Evolutionary conservation across 2,113 vertebrate species (phyloP), one percentile per base, ranked within the genome.

Genomic region (Chaetodon auriga): DNA sequence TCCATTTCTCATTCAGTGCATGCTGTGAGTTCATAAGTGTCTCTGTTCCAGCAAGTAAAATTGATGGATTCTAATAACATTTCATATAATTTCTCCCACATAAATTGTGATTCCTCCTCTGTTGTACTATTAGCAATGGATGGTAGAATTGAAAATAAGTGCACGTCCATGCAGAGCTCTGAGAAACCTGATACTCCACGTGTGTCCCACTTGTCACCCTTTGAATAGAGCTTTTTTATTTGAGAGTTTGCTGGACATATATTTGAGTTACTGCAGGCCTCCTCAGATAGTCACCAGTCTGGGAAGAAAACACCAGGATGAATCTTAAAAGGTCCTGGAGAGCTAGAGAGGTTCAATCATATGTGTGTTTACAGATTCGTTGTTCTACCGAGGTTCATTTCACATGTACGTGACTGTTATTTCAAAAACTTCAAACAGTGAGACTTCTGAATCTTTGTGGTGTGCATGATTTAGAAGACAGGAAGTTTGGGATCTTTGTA

Each of bases 361-460:
- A 60, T 78, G 73, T 71, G 51, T 78, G 80, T 78, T 88, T 82
- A 78, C 55, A 61, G 43, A 71, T 75, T 62, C 36, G 75, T 75
- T 84, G 18, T 74, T 79, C 57, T 66, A 16, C 60, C 8, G 5
- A 41, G 78, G 69, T 69, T 86, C 60, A 71, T 75, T 87, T 85
- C 62, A 68, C 60, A 58, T 41, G 5, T 68, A 68, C 54, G 43
- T 81, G 80, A 83, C 76, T 63, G 53, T 45, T 68, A 62, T 76
- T 57, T 16, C n/a, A 43, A 62, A 43, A 36, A 30, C 19, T 8
- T 14, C 7, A 74, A 23, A 68, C 11, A 58, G 15, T 30, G 19
- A 35, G 49, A 54, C 54, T 65, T 84, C 64, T 70, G 16, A 60
- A 35, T 53, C 68, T 53, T 70, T 4, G 30, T 18, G 21, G 30